Base-by-base conservation (phyloP, 2,888 invertebrate genomes). In the Synanthedon andrenaeformis region DNA sequence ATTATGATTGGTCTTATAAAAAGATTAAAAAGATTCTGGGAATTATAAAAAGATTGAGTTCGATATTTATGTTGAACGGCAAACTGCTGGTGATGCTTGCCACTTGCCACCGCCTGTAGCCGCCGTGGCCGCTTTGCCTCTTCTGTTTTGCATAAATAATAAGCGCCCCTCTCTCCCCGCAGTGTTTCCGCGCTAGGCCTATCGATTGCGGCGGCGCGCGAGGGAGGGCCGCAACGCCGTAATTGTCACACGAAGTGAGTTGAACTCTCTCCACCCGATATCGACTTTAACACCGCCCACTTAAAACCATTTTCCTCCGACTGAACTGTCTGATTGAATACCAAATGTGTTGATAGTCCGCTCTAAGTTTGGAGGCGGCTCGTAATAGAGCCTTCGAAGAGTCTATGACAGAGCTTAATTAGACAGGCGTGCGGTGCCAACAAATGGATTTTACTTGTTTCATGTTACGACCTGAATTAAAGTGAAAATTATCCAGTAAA, bases 121-220 rank as follows among this genome's bases (percentile, higher is more conserved):
- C 42, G 56, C 57, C 55, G 59, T 66, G 69, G 65, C 64, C 59
- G 64, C 63, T 64, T 62, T 71, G 71, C 71, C 69, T 66, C 68
- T 82, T 77, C 75, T 82, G 82, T 85, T 83, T 85, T 86, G 83
- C 86, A 86, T 87, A 86, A 86, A 80, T 85, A 82, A 84, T 85
- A 79, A 79, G 57, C 56, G 51, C 35, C 58, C 55, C 45, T 49
- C 56, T 52, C 53, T 49, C 68, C 69, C 67, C 68, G 66, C 90
- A 88, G 51, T 89, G 86, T 79, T 90, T 89, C 53, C 89, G 89
- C 68, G 90, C 91, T 78, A 92, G 91, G 62, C 92, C 91, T 70
- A 92, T 92, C 63, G 92, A 92, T 82, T 92, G 91, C 79, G 92
- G 83, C 79, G 91, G 90, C 72, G 92, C 72, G 92, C 90, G 82